A percentile compares a stretch with the other conserved stretches of the same genome.
These are phyloP conservation scores for Cactoblastis cactorum DNA, from an alignment of 2,888 invertebrate species.

Conservation along the genomic window DNA sequence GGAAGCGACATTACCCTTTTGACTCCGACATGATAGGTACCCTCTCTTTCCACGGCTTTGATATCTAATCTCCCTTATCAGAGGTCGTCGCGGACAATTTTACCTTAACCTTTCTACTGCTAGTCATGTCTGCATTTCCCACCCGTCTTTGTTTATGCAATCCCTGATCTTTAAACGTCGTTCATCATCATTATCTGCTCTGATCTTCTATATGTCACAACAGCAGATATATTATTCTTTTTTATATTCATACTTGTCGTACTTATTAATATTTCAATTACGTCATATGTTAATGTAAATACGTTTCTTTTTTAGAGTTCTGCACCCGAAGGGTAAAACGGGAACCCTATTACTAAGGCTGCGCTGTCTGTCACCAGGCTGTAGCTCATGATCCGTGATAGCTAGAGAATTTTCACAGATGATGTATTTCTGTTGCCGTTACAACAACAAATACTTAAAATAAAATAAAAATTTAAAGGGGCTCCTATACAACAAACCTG, in stretches of 20 bases:
- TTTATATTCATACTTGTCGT: neutral
- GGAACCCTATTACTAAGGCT: too few relatives aligned
- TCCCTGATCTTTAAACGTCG: neutral
- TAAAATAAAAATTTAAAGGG: too few relatives aligned
- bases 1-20: neutral
- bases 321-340: too few relatives aligned
- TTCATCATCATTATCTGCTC: neutral
- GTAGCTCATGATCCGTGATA: too few relatives aligned
- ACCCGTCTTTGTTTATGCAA: neutral
- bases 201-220: neutral
- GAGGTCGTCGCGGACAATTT: neutral
- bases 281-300: too few relatives aligned
- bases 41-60: neutral
- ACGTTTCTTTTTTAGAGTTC: too few relatives aligned
- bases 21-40: neutral
- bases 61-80: neutral
- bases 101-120: neutral
- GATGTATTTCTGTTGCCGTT: too few relatives aligned
- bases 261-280: too few relatives aligned
- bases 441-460: too few relatives aligned
- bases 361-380: too few relatives aligned
- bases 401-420: too few relatives aligned
- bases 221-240: neutral
- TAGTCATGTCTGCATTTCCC: neutral
- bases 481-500: too few relatives aligned